phyloP scores from a whole-genome alignment of 2,797 vertebrate genomes.

The Acanthis flammea region DNA sequence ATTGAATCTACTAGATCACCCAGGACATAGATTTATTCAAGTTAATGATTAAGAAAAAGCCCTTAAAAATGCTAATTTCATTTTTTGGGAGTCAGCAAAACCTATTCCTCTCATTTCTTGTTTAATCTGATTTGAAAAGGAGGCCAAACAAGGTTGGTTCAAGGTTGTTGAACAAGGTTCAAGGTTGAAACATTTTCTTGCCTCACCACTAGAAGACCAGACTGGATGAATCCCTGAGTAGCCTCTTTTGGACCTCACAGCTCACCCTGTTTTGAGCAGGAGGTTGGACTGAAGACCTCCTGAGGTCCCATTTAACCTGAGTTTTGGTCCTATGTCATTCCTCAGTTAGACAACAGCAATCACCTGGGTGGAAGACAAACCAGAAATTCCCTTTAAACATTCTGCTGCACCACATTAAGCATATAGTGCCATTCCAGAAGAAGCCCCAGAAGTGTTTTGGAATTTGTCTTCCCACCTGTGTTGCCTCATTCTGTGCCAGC shows the following conservation, averaged over 20 bases:
- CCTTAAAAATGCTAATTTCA: neutral
- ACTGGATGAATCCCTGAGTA: neutral
- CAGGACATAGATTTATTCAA: neutral
- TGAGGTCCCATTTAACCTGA: neutral
- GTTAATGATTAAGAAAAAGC: neutral
- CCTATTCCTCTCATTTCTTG: neutral
- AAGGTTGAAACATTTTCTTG: neutral
- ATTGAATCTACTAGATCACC: neutral
- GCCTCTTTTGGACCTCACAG: neutral
- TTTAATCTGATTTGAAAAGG: neutral
- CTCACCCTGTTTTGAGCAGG: neutral
- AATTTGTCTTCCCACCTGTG: constrained; percentile 54
- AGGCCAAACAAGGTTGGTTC: neutral
- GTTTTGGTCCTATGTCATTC: neutral
- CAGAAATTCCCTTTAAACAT: neutral
- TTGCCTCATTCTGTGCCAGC: constrained; percentile 38
- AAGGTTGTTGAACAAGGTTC: neutral
- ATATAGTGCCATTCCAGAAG: neutral
- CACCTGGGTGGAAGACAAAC: neutral
- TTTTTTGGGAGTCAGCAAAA: neutral
- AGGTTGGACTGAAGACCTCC: neutral
- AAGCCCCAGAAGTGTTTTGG: constrained; percentile 23
- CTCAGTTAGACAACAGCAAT: neutral
- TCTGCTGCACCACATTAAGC: neutral
- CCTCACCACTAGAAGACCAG: neutral